Percentiles rank a stretch among this genome's conserved stretches.
These are phyloP conservation scores for Theocolax elegans DNA, from an alignment of 1,140 invertebrate genomes.

Conservation along the genomic window DNA sequence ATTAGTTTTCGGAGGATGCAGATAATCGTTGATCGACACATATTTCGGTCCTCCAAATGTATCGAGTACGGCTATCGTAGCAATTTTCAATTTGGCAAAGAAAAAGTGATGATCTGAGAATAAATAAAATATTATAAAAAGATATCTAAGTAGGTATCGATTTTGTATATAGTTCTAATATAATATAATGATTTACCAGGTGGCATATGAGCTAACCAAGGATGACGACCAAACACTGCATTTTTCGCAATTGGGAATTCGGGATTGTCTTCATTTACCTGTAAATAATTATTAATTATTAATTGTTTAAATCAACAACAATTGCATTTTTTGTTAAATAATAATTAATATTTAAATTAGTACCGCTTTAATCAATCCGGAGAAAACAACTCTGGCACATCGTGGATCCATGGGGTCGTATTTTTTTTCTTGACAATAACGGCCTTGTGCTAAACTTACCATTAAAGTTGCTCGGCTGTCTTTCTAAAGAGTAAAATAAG, in stretches of 20 bases:
- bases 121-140: conserved; percentile 31
- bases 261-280: conserved; percentile 70
- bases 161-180: too few species aligned
- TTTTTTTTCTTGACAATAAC: conserved; percentile 73
- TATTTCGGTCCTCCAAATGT: conserved; percentile 81
- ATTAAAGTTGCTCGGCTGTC: conserved; percentile 75
- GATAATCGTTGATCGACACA: conserved; percentile 74
- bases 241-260: conserved; percentile 73
- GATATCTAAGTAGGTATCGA: too few species aligned
- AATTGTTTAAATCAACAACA: conserved; percentile 34
- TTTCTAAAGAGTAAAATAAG: conserved; percentile 62
- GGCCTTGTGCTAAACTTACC: conserved; percentile 75
- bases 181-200: conserved; percentile 60
- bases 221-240: conserved; percentile 77
- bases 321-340: conserved; percentile 6
- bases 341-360: neutral
- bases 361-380: conserved; percentile 77
- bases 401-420: conserved; percentile 84
- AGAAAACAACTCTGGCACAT: conserved; percentile 79
- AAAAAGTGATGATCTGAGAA: conserved; percentile 79
- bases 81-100: conserved; percentile 79
- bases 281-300: neutral
- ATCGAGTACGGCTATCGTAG: conserved; percentile 77
- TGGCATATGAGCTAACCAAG: conserved; percentile 74
- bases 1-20: conserved; percentile 46